Evolutionary conservation across 2,113 vertebrate genomes (phyloP), one percentile per base, ranked within the genome.

Genomic region (Struthio camelus): DNA sequence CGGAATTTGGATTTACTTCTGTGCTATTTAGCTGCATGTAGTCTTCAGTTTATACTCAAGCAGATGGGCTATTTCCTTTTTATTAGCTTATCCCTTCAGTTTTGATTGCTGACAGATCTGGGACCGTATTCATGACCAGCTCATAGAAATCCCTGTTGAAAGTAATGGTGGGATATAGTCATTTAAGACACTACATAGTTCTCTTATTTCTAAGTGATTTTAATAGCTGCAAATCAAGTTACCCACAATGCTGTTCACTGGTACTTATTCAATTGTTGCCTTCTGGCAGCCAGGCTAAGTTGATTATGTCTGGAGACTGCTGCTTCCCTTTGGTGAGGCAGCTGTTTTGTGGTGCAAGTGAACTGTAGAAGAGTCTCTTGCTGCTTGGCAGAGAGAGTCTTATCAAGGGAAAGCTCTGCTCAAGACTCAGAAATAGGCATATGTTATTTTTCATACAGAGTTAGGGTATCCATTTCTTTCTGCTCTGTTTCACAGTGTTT

Each of bases 201-300:
- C 53, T 96, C 80, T 72, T 86, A 38, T 84, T 93, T 86, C 77
- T 94, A 81, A 93, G 83, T 96, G 82, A 90, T 95, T 94, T 87
- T 87, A 87, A 82, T 96, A 91, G 82, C 78, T 89, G 59, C 91
- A 95, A 97, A 97, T 96, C 87, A 96, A 86, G 67, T 96, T 96
- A 96, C 77, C 84, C 80, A 85, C 80, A 91, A 81, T 93, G 92
- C 96, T 93, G 51, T 92, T 93, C 28, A 23, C 65, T 83, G 53
- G 36, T 76, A 38, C 69, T 96, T 78, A 96, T 91, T 96, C 61
- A 92, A 93, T 97, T 96, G 87, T 77, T 95, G 84, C 83, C 90
- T 96, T 89, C 93, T 96, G 76, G 86, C 93, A 96, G 88, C 72
- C 92, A 80, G 80, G 54, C 64, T 96, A 93, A 96, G 90, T 73